Conservation (phyloP, 2,113 vertebrate genomes). For the Strigops habroptila region DNA sequence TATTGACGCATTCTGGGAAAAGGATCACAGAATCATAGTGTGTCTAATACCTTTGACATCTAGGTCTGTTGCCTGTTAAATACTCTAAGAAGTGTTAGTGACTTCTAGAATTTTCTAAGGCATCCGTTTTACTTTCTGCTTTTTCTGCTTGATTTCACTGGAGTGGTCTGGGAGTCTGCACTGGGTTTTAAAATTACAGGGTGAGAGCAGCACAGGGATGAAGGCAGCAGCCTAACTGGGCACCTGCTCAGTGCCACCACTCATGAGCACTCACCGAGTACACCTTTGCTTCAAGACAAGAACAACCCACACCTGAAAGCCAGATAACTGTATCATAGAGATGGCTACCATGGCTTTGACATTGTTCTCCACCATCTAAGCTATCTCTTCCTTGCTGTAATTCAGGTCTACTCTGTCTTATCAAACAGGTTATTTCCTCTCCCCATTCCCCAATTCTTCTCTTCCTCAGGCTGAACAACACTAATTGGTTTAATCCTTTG, state of each 20-base stretch:
- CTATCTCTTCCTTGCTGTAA: background rate
- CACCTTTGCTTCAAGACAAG: background rate
- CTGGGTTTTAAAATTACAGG: background rate
- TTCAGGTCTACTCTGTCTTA: background rate
- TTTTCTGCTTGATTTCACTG: background rate
- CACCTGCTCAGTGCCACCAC: background rate
- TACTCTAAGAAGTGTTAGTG: background rate
- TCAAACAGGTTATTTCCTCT: background rate
- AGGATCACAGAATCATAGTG: background rate
- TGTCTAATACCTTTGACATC: background rate
- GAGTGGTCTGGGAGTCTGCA: background rate
- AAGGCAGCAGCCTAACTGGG: background rate
- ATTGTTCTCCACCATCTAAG: background rate
- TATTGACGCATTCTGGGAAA: conserved; percentile 31
- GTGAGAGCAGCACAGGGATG: background rate
- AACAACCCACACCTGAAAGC: background rate
- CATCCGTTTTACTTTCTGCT: background rate
- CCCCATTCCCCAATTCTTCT: background rate
- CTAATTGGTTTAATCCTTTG: background rate
- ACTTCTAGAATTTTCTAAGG: conserved; percentile 15
- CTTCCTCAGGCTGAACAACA: background rate
- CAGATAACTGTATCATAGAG: background rate
- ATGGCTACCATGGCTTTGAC: background rate
- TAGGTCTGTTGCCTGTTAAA: background rate
- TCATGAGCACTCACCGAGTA: background rate